Evolutionary conservation across 2,113 vertebrate genomes (phyloP).

Genomic region (Cephalopterus ornatus): DNA sequence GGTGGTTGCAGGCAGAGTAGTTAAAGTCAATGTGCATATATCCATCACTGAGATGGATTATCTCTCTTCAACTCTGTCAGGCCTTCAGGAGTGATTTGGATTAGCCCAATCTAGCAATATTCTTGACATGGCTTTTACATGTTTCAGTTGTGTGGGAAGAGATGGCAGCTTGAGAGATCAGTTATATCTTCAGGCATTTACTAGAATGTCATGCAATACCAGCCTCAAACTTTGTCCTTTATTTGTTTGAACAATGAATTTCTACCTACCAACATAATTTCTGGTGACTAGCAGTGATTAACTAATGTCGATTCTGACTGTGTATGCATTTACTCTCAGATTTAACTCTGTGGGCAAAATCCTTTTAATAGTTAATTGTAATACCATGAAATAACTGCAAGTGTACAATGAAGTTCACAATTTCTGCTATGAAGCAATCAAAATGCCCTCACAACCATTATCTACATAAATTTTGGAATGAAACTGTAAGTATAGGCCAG

Average conservation of each 20-base stretch:
- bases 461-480: neutral
- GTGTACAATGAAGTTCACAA: neutral
- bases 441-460: neutral
- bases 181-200: neutral
- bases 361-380: neutral
- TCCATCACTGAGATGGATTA: neutral
- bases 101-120: neutral
- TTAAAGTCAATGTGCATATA: neutral
- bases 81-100: neutral
- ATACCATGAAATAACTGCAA: neutral
- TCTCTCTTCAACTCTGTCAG: neutral
- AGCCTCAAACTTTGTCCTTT: neutral
- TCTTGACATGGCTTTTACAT: neutral
- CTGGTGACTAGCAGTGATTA: neutral
- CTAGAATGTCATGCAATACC: neutral
- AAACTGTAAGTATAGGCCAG: constrained; percentile 37
- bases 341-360: neutral
- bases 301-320: neutral
- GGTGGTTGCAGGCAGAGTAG: neutral
- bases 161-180: neutral
- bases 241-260: neutral
- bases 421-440: neutral
- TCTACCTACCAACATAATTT: neutral
- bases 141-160: neutral
- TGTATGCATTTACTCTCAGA: neutral